Percentiles rank a stretch among this genome's conserved stretches.
These are phyloP conservation scores for Tinamus guttatus DNA, from an alignment of 2,113 vertebrate genomes.

Conservation along the genomic window DNA sequence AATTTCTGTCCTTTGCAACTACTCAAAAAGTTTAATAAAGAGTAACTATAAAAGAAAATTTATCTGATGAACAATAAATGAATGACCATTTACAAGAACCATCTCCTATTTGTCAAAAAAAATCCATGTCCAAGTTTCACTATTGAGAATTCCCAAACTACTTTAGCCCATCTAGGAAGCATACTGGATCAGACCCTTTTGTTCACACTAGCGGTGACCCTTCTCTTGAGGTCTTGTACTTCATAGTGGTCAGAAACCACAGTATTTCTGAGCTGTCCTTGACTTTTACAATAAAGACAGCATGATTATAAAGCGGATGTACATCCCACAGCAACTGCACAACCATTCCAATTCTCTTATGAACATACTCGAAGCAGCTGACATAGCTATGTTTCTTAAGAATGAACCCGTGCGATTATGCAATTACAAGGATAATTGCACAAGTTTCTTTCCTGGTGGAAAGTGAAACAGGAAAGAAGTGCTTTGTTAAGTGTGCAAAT, in stretches of 20 bases:
- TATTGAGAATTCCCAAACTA: not conserved
- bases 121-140: not conserved
- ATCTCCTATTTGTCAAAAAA: not conserved
- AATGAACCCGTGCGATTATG: not conserved
- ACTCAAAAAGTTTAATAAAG: not conserved
- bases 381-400: not conserved
- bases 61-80: not conserved
- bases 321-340: not conserved
- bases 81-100: not conserved
- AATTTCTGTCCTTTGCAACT: not conserved
- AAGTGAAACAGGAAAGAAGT: not conserved
- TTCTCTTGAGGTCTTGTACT: not conserved
- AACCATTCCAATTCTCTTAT: not conserved
- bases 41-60: not conserved
- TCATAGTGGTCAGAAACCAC: not conserved
- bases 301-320: fast-evolving
- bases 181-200: not conserved
- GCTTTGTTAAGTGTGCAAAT: not conserved
- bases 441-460: not conserved
- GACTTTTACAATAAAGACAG: not conserved
- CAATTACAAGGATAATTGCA: not conserved
- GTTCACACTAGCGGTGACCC: not conserved
- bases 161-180: not conserved
- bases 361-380: not conserved
- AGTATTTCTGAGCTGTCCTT: not conserved